These are phyloP conservation scores for Globodera ellingtonae DNA, from an alignment of 1,140 invertebrate genomes.

Conservation along the genomic window DNA sequence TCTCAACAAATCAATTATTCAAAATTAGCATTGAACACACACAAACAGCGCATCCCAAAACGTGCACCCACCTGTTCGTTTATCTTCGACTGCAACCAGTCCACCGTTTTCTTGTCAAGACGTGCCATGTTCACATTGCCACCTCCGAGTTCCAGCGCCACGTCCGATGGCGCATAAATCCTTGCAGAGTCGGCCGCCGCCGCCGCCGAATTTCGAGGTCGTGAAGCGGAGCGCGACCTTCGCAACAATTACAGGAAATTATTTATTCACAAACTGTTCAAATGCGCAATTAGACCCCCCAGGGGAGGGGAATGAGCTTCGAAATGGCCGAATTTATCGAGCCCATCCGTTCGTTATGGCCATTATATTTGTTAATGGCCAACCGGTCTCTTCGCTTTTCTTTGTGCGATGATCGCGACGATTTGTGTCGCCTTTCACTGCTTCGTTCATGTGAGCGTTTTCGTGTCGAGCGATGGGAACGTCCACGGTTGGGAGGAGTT, in stretches of 20 bases:
- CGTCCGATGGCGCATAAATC: constrained; percentile 26
- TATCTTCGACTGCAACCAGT: constrained; percentile 50
- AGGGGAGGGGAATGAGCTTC: too few species aligned
- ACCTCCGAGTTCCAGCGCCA: constrained; percentile 13
- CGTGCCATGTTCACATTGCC: constrained; percentile 28
- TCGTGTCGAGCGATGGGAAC: constrained; percentile 4
- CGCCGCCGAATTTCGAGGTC: neutral
- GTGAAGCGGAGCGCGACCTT: neutral
- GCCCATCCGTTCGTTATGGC: too few species aligned
- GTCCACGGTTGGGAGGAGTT: neutral
- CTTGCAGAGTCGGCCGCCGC: neutral
- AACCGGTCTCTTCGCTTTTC: constrained; percentile 20
- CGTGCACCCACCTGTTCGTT: constrained; percentile 48
- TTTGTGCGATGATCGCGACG: constrained; percentile 14
- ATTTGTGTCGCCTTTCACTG: constrained; percentile 7
- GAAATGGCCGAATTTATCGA: too few species aligned
- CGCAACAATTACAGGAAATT: neutral
- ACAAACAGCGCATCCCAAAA: constrained; percentile 7
- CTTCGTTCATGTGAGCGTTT: constrained; percentile 16
- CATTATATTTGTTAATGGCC: too few species aligned
- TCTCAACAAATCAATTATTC: constrained; percentile 15
- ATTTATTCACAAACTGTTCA: neutral
- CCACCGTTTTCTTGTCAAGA: constrained; percentile 43
- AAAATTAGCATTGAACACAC: constrained; percentile 1
- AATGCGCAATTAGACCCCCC: neutral